phyloP scores from a whole-genome alignment of 2,797 vertebrate species.

The Limnodromus scolopaceus region DNA sequence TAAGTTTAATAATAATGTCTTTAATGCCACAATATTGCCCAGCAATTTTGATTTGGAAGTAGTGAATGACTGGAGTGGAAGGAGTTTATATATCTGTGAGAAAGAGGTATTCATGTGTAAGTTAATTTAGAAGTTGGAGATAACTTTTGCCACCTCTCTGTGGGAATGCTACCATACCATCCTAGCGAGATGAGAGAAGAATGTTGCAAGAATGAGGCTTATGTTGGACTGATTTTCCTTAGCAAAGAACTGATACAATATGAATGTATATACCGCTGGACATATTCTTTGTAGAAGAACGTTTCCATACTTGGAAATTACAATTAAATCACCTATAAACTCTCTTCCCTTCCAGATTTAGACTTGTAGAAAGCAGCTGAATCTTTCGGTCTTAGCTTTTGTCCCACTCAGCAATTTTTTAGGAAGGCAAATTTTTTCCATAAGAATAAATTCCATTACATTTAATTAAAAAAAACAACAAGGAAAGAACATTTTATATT shows the following conservation, averaged over 20 bases:
- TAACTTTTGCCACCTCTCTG: background rate
- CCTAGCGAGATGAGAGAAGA: background rate
- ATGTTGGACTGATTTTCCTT: background rate
- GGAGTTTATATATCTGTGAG: background rate
- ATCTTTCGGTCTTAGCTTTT: background rate
- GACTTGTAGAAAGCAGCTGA: background rate
- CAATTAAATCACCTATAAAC: background rate
- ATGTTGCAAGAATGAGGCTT: background rate
- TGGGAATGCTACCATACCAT: background rate
- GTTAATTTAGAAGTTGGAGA: background rate
- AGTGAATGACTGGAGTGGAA: background rate
- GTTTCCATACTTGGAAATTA: background rate
- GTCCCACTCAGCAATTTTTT: background rate
- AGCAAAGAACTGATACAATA: background rate
- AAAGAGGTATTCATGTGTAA: background rate
- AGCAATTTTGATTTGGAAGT: background rate
- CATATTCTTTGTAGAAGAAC: background rate
- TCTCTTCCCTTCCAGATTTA: background rate
- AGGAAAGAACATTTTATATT: background rate
- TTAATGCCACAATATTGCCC: background rate
- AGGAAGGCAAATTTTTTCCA: background rate
- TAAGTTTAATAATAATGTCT: background rate
- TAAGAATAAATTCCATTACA: background rate
- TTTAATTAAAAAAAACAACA: background rate
- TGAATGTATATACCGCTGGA: background rate